These are phyloP conservation scores for Xyrichtys novacula DNA, from an alignment of 2,797 vertebrate genomes.

Conservation along the genomic window DNA sequence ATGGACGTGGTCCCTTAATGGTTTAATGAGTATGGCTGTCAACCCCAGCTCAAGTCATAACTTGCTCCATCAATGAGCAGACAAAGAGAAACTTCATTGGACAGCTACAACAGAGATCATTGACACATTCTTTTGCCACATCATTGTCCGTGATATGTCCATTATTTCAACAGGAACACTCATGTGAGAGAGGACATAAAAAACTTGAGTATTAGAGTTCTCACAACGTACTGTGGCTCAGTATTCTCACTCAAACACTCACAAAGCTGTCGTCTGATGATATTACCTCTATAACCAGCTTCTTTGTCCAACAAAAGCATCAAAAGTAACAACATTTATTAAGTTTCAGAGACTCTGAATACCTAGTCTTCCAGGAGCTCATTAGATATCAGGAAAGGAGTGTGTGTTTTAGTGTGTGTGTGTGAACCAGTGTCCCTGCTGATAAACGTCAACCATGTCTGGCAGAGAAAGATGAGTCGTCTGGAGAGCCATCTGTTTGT, in stretches of 20 bases:
- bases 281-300: conserved; percentile 8
- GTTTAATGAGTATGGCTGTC: conserved; percentile 4
- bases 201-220: conserved; percentile 22
- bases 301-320: conserved; percentile 3
- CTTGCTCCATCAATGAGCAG: neutral
- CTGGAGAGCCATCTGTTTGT: conserved; percentile 64
- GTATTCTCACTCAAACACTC: conserved; percentile 1
- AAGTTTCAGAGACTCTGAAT: neutral
- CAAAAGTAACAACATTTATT: neutral
- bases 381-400: conserved; percentile 56
- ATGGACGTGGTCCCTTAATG: conserved; percentile 20
- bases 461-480: conserved; percentile 56
- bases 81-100: conserved; percentile 6
- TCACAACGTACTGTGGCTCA: conserved; percentile 20
- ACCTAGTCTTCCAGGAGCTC: conserved; percentile 41
- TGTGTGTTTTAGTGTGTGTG: conserved; percentile 33
- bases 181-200: conserved; percentile 1
- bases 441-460: conserved; percentile 40
- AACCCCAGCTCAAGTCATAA: neutral
- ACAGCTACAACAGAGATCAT: conserved; percentile 24
- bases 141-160: conserved; percentile 25
- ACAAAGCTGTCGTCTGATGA: neutral
- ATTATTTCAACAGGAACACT: conserved; percentile 58
- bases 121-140: conserved; percentile 28
- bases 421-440: conserved; percentile 25